Evolutionary conservation across 2,888 invertebrate species (phyloP), one percentile per base, ranked within the genome.

Genomic region (Ophion slaviceki): DNA sequence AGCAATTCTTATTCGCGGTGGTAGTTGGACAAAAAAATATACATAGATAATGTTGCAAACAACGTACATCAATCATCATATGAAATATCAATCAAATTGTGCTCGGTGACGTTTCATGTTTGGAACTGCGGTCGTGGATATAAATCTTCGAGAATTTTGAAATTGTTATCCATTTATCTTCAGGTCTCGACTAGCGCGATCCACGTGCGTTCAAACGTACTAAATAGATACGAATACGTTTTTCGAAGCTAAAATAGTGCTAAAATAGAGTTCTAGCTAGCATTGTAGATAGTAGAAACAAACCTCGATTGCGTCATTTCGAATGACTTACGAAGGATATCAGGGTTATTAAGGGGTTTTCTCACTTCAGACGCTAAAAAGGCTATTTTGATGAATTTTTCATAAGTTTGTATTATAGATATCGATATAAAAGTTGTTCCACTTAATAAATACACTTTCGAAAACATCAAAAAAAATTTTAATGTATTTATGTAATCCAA

Each of bases 71-170:
- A 14, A 67, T 76, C 66, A 67, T 45, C 20, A 53, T 32, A 14
- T 36, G 20, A 57, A 57, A 20, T 66, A 76, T 76, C 76, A 67
- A 76, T 76, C 76, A 76, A 53, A 57, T 57, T 24, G 53, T 53
- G 32, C 67, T 76, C 36, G 57, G 47, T 28, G 66, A 76, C 67
- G 14, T 76, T 76, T 76, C 20, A 36, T 66, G 66, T 76, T 76
- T 76, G 53, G 57, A 66, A 66, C 53, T 66, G 53, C 32, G 36
- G 36, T 14, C 20, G 36, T 36, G 66, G 20, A 57, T 76, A 76
- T 57, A 36, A 67, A 67, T 76, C 66, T 66, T 67, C 66, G 53
- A 76, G 28, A 74, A 66, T 45, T 28, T 28, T 66, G 36, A 57
- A 76, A 53, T 66, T 57, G 20, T 66, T 10, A 57, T 40, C 47